Evolutionary conservation across 2,797 vertebrate genomes (phyloP).

Genomic region (Propithecus deckenii): DNA sequence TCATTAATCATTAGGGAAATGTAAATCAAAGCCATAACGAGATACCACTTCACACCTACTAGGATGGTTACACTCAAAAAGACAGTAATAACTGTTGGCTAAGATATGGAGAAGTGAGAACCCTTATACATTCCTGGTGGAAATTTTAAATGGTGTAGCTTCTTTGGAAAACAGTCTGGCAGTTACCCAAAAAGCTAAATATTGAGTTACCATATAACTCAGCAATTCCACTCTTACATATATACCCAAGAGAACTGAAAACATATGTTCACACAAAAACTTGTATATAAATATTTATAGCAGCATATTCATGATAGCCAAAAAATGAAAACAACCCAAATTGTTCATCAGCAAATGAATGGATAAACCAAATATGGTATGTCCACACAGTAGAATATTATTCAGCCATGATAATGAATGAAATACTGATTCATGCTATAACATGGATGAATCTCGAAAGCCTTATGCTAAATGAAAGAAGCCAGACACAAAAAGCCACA

Average conservation of each 20-base stretch:
- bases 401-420: background rate
- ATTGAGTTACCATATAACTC: background rate
- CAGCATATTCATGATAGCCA: background rate
- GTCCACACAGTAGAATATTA: background rate
- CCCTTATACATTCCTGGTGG: background rate
- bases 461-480: background rate
- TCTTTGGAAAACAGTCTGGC: background rate
- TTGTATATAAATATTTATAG: background rate
- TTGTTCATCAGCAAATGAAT: background rate
- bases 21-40: background rate
- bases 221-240: background rate
- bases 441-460: background rate
- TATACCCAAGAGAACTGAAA: background rate
- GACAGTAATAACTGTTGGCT: background rate
- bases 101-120: background rate
- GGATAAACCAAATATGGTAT: background rate
- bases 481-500: background rate
- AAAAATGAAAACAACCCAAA: background rate
- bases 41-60: background rate
- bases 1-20: background rate
- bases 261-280: background rate
- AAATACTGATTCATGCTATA: background rate
- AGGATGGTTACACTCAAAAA: background rate
- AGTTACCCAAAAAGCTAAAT: background rate
- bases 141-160: background rate